These are phyloP conservation scores for Oncorhynchus clarkii DNA, from an alignment of 2,113 vertebrate species.

Conservation along the genomic window DNA sequence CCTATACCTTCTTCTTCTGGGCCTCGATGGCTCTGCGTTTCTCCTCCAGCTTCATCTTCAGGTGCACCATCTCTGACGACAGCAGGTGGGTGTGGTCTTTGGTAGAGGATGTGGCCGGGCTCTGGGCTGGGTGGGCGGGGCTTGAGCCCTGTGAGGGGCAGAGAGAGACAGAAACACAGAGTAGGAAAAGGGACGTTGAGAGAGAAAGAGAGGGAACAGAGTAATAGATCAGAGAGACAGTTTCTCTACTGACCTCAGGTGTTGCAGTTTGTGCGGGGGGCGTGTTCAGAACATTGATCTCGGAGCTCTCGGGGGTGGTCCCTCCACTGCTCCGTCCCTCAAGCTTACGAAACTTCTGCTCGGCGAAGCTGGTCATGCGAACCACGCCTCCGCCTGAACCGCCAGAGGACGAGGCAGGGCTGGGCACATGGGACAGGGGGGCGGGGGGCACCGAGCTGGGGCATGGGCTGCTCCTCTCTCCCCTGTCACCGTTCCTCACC, in stretches of 20 bases:
- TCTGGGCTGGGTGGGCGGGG: constrained; percentile 63
- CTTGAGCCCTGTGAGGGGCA: constrained; percentile 49
- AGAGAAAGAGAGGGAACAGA: too few relatives aligned
- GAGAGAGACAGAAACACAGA: background rate
- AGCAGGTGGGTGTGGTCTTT: constrained; percentile 89
- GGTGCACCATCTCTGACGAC: constrained; percentile 95
- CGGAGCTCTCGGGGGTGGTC: constrained; percentile 91
- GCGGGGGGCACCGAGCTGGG: constrained; percentile 81
- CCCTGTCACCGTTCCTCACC: constrained; percentile 17
- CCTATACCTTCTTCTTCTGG: constrained; percentile 87
- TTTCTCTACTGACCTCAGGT: constrained; percentile 71
- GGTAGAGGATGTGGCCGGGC: constrained; percentile 62
- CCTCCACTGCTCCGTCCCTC: constrained; percentile 92
- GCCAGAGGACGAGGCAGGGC: constrained; percentile 85
- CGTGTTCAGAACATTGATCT: constrained; percentile 83
- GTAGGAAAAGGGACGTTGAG: too few relatives aligned
- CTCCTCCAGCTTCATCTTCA: constrained; percentile 95
- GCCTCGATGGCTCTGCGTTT: constrained; percentile 95
- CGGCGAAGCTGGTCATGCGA: constrained; percentile 97
- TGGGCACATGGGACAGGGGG: constrained; percentile 83
- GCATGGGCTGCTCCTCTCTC: constrained; percentile 78
- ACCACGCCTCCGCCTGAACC: constrained; percentile 82
- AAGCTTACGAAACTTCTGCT: constrained; percentile 92
- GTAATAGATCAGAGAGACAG: background rate
- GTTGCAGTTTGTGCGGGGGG: constrained; percentile 74